These are phyloP conservation scores for Macropodus opercularis DNA, from an alignment of 2,797 vertebrate species.

Conservation along the genomic window DNA sequence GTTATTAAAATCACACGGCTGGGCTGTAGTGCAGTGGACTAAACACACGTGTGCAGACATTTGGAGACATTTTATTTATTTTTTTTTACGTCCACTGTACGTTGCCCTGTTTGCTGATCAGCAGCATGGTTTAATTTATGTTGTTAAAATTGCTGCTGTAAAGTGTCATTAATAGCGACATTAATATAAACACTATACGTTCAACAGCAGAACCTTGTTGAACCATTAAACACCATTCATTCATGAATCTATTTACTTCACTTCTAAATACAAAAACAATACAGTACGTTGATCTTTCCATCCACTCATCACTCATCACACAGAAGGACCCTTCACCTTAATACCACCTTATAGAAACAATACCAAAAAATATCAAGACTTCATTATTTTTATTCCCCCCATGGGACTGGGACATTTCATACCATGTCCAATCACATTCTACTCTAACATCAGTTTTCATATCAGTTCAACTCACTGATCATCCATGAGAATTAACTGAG, in stretches of 20 bases:
- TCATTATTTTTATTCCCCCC: conserved; percentile 41
- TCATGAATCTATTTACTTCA: not conserved
- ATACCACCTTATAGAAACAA: conserved; percentile 26
- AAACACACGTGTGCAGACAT: conserved; percentile 16
- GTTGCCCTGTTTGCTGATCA: too few species aligned
- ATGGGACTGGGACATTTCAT: conserved; percentile 35
- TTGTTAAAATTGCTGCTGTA: conserved; percentile 17
- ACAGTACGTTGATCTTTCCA: not conserved
- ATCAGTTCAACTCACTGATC: too few species aligned
- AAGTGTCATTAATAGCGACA: too few species aligned
- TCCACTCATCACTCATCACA: conserved; percentile 8
- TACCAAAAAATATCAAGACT: conserved; percentile 30
- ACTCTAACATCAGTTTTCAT: too few species aligned
- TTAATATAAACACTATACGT: not conserved
- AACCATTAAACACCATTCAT: not conserved
- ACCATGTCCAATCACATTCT: conserved; percentile 40
- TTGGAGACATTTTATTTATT: conserved; percentile 21
- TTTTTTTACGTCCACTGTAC: too few species aligned
- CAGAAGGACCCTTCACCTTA: conserved; percentile 2
- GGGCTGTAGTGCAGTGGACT: not conserved
- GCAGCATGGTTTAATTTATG: conserved; percentile 24
- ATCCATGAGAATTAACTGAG: too few species aligned
- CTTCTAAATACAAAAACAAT: not conserved
- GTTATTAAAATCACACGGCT: conserved; percentile 39
- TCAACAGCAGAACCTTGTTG: not conserved